phyloP scores from a whole-genome alignment of 2,888 invertebrate species.

The Xestia sexstrigata region DNA sequence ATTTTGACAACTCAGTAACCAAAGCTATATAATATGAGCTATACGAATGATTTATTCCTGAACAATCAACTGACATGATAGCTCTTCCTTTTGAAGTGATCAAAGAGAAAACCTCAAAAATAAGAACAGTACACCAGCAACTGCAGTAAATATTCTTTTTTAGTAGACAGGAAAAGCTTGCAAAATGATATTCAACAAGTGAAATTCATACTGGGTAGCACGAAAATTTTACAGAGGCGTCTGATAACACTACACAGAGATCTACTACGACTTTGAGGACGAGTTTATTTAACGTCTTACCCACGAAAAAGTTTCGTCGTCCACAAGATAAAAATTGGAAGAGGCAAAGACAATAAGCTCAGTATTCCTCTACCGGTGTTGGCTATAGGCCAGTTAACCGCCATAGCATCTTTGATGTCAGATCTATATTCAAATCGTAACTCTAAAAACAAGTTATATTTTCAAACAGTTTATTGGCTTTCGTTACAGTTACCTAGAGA shows the following conservation, averaged over 20 bases:
- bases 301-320: not conserved
- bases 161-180: not conserved
- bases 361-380: slow-evolving; percentile 41
- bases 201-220: not conserved
- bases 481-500: slow-evolving; percentile 64
- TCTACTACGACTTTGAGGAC: not conserved
- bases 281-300: not conserved
- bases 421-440: slow-evolving; percentile 50
- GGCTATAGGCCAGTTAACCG: slow-evolving; percentile 50
- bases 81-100: not conserved
- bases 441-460: slow-evolving; percentile 57
- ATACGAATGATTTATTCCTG: not conserved
- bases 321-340: slow-evolving; percentile 33
- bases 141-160: not conserved
- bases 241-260: not conserved
- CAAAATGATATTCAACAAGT: not conserved
- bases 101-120: not conserved
- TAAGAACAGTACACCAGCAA: not conserved
- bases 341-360: slow-evolving; percentile 50
- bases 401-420: slow-evolving; percentile 59
- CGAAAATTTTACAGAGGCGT: not conserved
- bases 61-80: too few relatives aligned
- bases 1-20: not conserved
- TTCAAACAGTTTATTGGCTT: slow-evolving; percentile 62
- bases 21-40: not conserved